These are phyloP conservation scores for Sebastes aleutianus DNA, from an alignment of 2,797 vertebrate genomes.

Conservation along the genomic window DNA sequence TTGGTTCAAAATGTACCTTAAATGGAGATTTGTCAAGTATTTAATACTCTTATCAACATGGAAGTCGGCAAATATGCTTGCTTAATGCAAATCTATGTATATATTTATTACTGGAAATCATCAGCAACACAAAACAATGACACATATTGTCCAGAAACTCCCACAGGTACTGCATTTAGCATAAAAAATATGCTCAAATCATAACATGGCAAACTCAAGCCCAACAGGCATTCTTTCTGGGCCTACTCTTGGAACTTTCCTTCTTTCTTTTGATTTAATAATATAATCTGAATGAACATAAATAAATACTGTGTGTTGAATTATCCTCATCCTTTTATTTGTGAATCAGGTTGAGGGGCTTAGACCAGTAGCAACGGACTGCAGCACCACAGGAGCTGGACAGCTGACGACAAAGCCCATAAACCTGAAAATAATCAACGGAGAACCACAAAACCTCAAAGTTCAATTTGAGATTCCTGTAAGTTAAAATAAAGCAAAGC, in stretches of 20 bases:
- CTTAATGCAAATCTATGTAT: no score
- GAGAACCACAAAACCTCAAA: slow-evolving; percentile 78
- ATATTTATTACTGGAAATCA: no score
- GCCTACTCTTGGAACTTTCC: not conserved
- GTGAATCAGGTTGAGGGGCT: slow-evolving; percentile 81
- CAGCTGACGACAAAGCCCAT: slow-evolving; percentile 83
- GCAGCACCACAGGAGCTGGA: slow-evolving; percentile 87
- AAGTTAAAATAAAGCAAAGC: not conserved
- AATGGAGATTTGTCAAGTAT: no score
- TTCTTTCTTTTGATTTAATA: not conserved
- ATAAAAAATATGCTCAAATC: no score
- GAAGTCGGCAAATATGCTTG: no score
- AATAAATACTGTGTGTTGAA: not conserved
- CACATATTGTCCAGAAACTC: no score
- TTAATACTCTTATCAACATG: no score
- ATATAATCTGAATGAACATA: not conserved
- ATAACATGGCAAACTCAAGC: no score
- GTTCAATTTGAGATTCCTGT: slow-evolving; percentile 85
- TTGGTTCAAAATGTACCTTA: no score
- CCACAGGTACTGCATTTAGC: no score
- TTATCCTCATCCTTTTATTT: not conserved
- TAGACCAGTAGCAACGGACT: slow-evolving; percentile 80
- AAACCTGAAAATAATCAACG: slow-evolving; percentile 84
- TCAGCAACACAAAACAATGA: no score
- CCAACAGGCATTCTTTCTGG: not conserved